Evolutionary conservation across 2,888 invertebrate genomes (phyloP).

Genomic region (Seira sanloemensis): DNA sequence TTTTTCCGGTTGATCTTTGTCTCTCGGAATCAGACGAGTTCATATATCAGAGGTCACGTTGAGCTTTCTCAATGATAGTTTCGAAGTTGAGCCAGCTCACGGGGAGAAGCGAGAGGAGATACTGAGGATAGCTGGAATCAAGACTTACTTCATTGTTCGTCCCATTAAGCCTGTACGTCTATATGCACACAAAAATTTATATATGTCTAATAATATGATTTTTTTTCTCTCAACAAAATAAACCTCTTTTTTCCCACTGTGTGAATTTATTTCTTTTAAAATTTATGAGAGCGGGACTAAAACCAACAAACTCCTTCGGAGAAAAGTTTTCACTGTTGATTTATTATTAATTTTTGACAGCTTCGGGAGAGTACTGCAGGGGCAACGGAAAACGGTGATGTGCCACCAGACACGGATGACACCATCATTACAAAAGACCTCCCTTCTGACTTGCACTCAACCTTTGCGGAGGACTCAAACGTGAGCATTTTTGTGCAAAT

Average conservation of each 20-base stretch:
- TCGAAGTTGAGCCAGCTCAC: conserved; percentile 91
- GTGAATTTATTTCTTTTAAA: background rate
- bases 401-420: conserved; percentile 69
- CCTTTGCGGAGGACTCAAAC: conserved; percentile 72
- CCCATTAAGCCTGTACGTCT: conserved; percentile 84
- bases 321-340: conserved; percentile 11
- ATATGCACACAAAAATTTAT: background rate
- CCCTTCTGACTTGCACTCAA: conserved; percentile 70
- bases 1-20: no score
- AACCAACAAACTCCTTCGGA: background rate
- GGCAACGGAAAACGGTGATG: conserved; percentile 70
- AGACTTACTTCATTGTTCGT: conserved; percentile 93
- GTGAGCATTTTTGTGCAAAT: conserved; percentile 48
- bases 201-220: background rate
- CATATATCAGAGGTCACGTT: conserved; percentile 95
- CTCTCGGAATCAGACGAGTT: conserved; percentile 83
- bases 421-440: conserved; percentile 69
- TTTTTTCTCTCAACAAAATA: background rate
- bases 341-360: conserved; percentile 48
- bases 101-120: conserved; percentile 95
- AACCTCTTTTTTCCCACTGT: background rate
- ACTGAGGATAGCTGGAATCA: conserved; percentile 89
- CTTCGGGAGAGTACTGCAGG: conserved; percentile 61
- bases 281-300: background rate
- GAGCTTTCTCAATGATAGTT: conserved; percentile 90